Evolutionary conservation across 1,140 invertebrate genomes (phyloP).

Genomic region (Chelonus insularis): DNA sequence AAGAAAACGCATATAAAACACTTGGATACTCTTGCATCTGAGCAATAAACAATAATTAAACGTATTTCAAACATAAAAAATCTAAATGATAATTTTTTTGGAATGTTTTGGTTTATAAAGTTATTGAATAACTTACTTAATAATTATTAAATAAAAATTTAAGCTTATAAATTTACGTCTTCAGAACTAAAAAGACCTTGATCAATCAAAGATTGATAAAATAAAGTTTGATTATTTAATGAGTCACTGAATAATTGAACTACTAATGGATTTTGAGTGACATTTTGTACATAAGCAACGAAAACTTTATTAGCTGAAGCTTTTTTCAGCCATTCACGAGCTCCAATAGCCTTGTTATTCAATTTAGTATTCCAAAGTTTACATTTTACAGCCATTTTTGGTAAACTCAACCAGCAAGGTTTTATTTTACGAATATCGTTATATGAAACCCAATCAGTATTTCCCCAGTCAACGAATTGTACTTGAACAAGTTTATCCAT

Average conservation of each 20-base stretch:
- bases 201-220: too few relatives aligned
- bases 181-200: too few relatives aligned
- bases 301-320: too few relatives aligned
- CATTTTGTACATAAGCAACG: slow-evolving; percentile 27
- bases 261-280: not conserved
- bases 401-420: slow-evolving; percentile 39
- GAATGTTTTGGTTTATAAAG: too few relatives aligned
- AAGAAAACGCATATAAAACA: too few relatives aligned
- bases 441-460: slow-evolving; percentile 50
- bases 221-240: slow-evolving; percentile 16
- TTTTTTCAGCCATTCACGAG: not conserved
- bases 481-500: slow-evolving; percentile 49
- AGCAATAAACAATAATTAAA: too few relatives aligned
- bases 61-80: too few relatives aligned
- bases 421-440: slow-evolving; percentile 34
- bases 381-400: slow-evolving; percentile 39
- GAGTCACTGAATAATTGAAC: slow-evolving; percentile 35
- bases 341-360: slow-evolving; percentile 3
- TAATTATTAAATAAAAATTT: too few relatives aligned
- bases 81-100: too few relatives aligned
- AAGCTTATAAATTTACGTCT: too few relatives aligned
- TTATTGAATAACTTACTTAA: too few relatives aligned
- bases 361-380: slow-evolving; percentile 31
- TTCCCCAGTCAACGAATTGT: slow-evolving; percentile 69
- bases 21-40: too few relatives aligned